Conservation (phyloP, 2,888 invertebrate genomes). For the Metellina segmentata region DNA sequence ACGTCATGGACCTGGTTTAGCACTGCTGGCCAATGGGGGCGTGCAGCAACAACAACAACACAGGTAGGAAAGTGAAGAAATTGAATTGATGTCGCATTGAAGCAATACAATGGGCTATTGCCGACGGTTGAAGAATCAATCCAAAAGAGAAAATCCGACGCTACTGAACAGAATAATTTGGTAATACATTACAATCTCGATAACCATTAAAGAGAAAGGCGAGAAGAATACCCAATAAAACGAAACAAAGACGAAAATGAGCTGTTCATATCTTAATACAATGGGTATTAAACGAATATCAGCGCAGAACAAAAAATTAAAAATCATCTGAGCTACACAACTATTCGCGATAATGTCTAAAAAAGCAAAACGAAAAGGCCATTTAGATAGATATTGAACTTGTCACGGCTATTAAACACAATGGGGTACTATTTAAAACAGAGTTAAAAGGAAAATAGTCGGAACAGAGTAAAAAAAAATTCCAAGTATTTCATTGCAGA, state of each 20-base stretch:
- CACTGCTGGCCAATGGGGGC: no score
- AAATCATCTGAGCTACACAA: not conserved
- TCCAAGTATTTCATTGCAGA: not conserved
- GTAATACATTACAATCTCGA: not conserved
- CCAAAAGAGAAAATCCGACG: no score
- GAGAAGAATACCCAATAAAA: not conserved
- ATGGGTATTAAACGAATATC: not conserved
- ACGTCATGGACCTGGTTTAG: no score
- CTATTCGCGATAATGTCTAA: not conserved
- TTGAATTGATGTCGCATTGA: no score
- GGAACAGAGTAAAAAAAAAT: not conserved
- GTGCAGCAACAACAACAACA: no score
- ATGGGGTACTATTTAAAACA: not conserved
- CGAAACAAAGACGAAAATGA: not conserved
- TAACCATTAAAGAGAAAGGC: not conserved
- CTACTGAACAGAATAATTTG: no score
- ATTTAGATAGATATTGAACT: not conserved
- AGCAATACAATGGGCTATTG: no score
- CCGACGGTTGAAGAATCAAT: no score
- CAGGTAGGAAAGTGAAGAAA: no score
- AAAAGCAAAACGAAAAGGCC: not conserved
- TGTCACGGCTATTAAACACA: not conserved
- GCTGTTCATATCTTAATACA: not conserved
- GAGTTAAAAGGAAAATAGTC: not conserved
- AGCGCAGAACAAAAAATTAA: not conserved